A percentile compares a stretch with the other conserved stretches of the same genome.
phyloP scores from a whole-genome alignment of 2,113 vertebrate genomes.

The Triplophysa dalaica region DNA sequence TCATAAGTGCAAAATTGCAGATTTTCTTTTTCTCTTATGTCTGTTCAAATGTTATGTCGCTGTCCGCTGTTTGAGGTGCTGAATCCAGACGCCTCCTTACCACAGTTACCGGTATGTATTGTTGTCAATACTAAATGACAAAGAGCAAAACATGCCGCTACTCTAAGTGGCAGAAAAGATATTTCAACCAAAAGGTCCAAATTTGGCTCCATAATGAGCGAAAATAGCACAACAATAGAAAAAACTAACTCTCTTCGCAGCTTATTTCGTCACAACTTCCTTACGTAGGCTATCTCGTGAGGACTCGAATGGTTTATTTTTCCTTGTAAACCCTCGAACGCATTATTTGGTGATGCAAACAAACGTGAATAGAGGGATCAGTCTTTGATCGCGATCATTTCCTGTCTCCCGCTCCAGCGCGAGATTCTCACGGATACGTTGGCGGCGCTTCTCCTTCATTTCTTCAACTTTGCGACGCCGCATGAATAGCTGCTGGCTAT shows the following conservation, averaged over 20 bases:
- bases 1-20: not conserved
- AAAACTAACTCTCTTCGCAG: not conserved
- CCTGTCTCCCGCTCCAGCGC: not conserved
- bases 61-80: constrained; percentile 23
- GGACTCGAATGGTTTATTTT: not conserved
- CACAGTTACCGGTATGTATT: not conserved
- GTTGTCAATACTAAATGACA: constrained; percentile 10
- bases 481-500: constrained; percentile 69
- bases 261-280: not conserved
- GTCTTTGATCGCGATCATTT: not conserved
- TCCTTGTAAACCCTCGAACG: not conserved
- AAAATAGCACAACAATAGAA: not conserved
- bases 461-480: constrained; percentile 67
- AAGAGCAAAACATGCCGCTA: not conserved
- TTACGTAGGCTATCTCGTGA: not conserved
- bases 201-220: not conserved
- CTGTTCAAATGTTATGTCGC: constrained; percentile 3
- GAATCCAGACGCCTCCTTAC: constrained; percentile 16
- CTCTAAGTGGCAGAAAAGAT: not conserved
- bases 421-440: not conserved
- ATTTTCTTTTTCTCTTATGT: constrained; percentile 8
- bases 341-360: not conserved
- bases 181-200: not conserved
- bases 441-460: not conserved
- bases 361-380: not conserved